Percentiles rank a stretch among this genome's conserved stretches.
Conservation (phyloP, 2,113 vertebrate species). For the Phrynocephalus versicolor region DNA sequence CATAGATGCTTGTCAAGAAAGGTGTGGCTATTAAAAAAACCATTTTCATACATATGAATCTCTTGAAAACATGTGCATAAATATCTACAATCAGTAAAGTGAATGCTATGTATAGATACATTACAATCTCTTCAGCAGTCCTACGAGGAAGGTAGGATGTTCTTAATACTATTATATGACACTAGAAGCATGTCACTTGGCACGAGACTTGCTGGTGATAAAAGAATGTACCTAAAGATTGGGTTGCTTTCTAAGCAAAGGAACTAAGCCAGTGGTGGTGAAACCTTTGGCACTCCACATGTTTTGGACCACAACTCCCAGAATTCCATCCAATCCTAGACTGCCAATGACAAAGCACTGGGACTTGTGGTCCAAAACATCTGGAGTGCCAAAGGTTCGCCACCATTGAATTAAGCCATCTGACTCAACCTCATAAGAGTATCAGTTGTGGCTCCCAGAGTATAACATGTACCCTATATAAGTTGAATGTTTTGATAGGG, state of each 20-base stretch:
- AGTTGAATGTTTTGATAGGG: not conserved
- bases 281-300: too few relatives aligned
- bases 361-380: too few relatives aligned
- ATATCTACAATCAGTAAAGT: not conserved
- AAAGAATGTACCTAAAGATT: not conserved
- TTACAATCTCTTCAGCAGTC: not conserved
- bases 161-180: not conserved
- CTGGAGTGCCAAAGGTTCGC: too few relatives aligned
- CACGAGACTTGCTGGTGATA: not conserved
- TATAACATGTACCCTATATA: not conserved
- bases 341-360: too few relatives aligned
- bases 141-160: not conserved
- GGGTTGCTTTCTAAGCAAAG: not conserved
- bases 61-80: not conserved
- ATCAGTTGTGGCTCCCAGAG: not conserved
- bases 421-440: not conserved
- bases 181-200: not conserved
- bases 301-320: too few relatives aligned
- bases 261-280: not conserved
- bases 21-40: not conserved
- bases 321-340: too few relatives aligned
- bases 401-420: not conserved
- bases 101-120: not conserved
- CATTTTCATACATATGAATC: not conserved
- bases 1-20: slow-evolving; percentile 16